These are phyloP conservation scores for Drosophila neutralis DNA, from an alignment of 2,888 invertebrate genomes.

Conservation along the genomic window DNA sequence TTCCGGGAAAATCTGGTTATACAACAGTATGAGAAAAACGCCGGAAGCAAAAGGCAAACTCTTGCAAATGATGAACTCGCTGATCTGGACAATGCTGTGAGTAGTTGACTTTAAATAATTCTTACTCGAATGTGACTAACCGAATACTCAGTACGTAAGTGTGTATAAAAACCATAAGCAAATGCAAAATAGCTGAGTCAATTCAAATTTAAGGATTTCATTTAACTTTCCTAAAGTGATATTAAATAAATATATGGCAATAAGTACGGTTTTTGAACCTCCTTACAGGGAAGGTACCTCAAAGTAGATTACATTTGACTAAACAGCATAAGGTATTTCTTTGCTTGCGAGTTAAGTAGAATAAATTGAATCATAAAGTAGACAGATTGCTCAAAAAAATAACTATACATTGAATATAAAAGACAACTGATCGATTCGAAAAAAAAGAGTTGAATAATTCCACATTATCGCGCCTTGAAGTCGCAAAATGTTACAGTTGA, in stretches of 20 bases:
- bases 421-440: not conserved
- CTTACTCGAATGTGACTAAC: slow-evolving; percentile 55
- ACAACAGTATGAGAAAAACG: slow-evolving; percentile 34
- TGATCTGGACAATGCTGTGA: slow-evolving; percentile 58
- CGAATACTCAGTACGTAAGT: not conserved
- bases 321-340: not conserved
- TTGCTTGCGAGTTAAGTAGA: not conserved
- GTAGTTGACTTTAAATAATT: slow-evolving; percentile 24
- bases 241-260: not conserved
- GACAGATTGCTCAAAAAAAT: not conserved
- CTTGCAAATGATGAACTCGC: slow-evolving; percentile 45
- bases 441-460: slow-evolving; percentile 13
- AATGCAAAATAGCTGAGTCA: not conserved
- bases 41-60: slow-evolving; percentile 13
- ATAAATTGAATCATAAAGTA: not conserved
- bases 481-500: slow-evolving; percentile 61
- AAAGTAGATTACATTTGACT: not conserved
- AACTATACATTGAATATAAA: not conserved
- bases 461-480: slow-evolving; percentile 50
- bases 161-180: not conserved
- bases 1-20: slow-evolving; percentile 76
- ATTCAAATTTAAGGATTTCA: not conserved
- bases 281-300: not conserved
- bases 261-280: not conserved
- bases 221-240: not conserved